Percentiles rank a stretch among this genome's conserved stretches.
Evolutionary conservation across 2,888 invertebrate species (phyloP).

Genomic region (Malacosoma neustria): DNA sequence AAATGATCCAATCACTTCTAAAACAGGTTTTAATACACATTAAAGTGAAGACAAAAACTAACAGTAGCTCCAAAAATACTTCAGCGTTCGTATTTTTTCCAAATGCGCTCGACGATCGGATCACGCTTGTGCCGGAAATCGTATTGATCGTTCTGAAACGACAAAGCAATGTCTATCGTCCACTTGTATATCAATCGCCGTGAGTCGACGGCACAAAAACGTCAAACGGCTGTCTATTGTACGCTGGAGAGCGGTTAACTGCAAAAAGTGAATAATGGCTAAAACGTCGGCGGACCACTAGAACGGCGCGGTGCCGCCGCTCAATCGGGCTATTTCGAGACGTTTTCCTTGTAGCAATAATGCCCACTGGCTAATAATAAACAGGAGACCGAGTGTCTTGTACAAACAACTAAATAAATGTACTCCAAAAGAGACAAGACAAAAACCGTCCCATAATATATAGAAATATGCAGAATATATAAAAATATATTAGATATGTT

Average conservation of each 20-base stretch:
- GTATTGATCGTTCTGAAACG: conserved; percentile 44
- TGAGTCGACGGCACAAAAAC: conserved; percentile 43
- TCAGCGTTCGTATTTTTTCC: neutral
- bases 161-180: conserved; percentile 50
- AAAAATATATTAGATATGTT: no score
- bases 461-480: no score
- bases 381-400: conserved; percentile 15
- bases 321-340: conserved; percentile 60
- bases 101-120: neutral
- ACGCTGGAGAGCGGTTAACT: conserved; percentile 24
- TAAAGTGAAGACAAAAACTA: neutral
- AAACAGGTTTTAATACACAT: no score
- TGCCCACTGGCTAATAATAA: conserved; percentile 44
- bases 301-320: conserved; percentile 32
- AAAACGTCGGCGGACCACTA: conserved; percentile 26
- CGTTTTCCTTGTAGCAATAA: conserved; percentile 58
- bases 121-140: conserved; percentile 34
- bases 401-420: conserved; percentile 31
- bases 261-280: conserved; percentile 61
- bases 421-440: no score
- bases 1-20: neutral
- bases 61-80: neutral
- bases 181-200: conserved; percentile 28
- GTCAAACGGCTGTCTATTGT: conserved; percentile 34
- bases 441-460: no score